Percentiles rank a stretch among this genome's conserved stretches.
Evolutionary conservation across 1,140 invertebrate species (phyloP).

Genomic region (Colletes gigas): DNA sequence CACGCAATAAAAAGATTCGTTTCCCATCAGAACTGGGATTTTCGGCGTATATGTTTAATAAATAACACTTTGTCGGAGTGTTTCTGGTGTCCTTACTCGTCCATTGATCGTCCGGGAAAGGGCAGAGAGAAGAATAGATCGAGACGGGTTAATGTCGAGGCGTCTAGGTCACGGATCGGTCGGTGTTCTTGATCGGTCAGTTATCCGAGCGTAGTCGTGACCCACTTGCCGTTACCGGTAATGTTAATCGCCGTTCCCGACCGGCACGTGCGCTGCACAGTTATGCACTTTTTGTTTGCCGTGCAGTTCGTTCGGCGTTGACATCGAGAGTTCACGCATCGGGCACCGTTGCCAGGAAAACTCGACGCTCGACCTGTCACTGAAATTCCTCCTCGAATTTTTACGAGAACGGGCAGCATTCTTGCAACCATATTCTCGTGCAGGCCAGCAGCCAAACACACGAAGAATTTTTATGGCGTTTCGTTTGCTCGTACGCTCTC

Average conservation of each 20-base stretch:
- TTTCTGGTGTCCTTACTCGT: neutral
- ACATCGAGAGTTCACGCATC: constrained; percentile 7
- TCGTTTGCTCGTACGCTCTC: too few species aligned
- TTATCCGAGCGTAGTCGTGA: constrained; percentile 62
- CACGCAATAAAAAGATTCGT: too few species aligned
- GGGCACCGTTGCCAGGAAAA: neutral
- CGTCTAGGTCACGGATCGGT: constrained; percentile 67
- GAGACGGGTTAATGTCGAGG: constrained; percentile 58
- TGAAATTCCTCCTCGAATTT: neutral
- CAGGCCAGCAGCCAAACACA: too few species aligned
- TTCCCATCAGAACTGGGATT: too few species aligned
- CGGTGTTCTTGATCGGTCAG: constrained; percentile 58
- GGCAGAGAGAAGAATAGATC: constrained; percentile 53
- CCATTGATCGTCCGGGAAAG: neutral
- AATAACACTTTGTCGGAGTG: neutral
- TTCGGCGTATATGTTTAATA: too few species aligned
- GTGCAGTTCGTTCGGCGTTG: constrained; percentile 1
- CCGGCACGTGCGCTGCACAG: constrained; percentile 9
- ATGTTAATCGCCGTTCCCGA: constrained; percentile 53
- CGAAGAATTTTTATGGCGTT: too few species aligned
- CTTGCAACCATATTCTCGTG: too few species aligned
- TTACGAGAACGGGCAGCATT: neutral
- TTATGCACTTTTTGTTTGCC: constrained; percentile 24
- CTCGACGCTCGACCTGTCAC: too few species aligned
- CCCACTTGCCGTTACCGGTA: constrained; percentile 68